Conservation (phyloP, 2,797 vertebrate species). For the Enteromius radiatus region DNA sequence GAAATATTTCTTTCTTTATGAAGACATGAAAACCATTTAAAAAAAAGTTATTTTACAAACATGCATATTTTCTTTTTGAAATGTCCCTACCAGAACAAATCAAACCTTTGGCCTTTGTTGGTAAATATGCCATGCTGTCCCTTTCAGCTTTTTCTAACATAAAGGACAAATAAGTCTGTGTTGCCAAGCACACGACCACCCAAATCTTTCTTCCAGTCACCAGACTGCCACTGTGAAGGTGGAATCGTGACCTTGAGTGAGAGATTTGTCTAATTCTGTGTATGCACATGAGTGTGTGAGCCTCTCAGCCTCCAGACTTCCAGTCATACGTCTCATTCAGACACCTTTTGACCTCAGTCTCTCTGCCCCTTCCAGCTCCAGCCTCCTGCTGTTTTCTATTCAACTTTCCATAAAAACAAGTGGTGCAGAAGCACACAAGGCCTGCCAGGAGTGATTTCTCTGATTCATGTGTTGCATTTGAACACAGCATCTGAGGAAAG, state of each 20-base stretch:
- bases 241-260: constrained; percentile 2
- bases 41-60: neutral
- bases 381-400: neutral
- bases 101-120: too few species aligned
- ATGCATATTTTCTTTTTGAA: neutral
- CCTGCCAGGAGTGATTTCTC: neutral
- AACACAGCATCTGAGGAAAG: neutral
- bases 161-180: constrained; percentile 18
- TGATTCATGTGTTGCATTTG: neutral
- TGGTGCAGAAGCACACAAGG: neutral
- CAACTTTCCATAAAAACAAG: neutral
- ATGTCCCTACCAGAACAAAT: neutral
- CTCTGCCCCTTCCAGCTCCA: constrained; percentile 3
- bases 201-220: constrained; percentile 21
- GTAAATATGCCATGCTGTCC: neutral
- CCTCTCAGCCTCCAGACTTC: constrained; percentile 22
- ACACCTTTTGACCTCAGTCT: constrained; percentile 16
- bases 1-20: neutral
- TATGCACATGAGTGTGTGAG: constrained; percentile 17
- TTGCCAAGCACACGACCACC: constrained; percentile 44
- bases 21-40: neutral
- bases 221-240: constrained; percentile 19
- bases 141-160: neutral
- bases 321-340: constrained; percentile 10
- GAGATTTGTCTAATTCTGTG: constrained; percentile 23